A percentile compares a stretch with the other conserved stretches of the same genome.
Conservation (phyloP, 2,113 vertebrate genomes). For the Odocoileus hemionus region DNA sequence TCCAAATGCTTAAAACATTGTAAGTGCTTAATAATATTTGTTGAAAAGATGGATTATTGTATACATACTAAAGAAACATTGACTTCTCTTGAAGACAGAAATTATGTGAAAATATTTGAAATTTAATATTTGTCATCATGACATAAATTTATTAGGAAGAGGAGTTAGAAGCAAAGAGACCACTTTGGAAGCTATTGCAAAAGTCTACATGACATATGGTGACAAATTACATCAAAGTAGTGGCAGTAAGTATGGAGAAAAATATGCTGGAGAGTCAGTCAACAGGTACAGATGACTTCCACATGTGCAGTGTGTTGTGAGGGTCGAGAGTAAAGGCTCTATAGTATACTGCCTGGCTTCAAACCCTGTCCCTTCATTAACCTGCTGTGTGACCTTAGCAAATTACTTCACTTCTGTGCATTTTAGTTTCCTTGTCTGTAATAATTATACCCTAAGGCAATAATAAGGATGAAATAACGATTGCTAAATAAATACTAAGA, state of each 20-base stretch:
- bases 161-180: neutral
- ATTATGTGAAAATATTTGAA: neutral
- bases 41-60: neutral
- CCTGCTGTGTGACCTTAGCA: neutral
- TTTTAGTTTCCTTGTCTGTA: neutral
- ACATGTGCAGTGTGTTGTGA: neutral
- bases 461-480: neutral
- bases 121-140: neutral
- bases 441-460: neutral
- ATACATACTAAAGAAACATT: neutral
- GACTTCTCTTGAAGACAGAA: neutral
- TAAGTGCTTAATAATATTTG: neutral
- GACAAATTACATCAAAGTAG: neutral
- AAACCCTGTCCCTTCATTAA: neutral
- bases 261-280: neutral
- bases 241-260: neutral
- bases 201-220: neutral
- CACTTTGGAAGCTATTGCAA: neutral
- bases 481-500: neutral
- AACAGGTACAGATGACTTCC: neutral
- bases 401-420: neutral
- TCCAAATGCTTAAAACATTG: neutral
- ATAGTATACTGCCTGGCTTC: neutral
- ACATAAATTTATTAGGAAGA: neutral
- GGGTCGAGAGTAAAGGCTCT: neutral